Evolutionary conservation across 2,797 vertebrate species (phyloP), one percentile per base, ranked within the genome.

Genomic region (Scarus forsteni): DNA sequence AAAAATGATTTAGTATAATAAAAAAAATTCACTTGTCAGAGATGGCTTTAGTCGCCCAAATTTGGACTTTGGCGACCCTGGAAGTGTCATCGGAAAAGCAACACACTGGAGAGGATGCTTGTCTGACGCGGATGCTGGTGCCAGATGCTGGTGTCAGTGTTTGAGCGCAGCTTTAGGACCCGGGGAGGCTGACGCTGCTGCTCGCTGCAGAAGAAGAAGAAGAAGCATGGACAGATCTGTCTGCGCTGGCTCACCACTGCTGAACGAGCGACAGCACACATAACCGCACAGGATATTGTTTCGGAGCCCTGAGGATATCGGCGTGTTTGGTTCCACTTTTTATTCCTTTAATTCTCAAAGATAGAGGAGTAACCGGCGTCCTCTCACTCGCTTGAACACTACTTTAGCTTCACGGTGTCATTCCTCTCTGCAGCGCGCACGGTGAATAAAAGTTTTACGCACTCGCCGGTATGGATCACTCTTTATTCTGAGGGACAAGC

Each of bases 151-250:
- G 38, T 64, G 73, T 60, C 55, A 57, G 72, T 58, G 66, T 70
- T 73, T 70, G 0, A 76, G 85, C 88, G 79, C 85, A 94, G 95
- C 96, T 94, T 94, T 94, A 96, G 96, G 96, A 97, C 96, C 96
- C 88, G 73, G 96, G 89, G 94, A 90, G 79, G 75, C 74, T 84
- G 87, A 71, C 65, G 75, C 77, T 10, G 79, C 86, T 83, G 84
- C 73, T 84, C 73, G 59, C 82, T 85, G 88, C 84, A 84, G 81
- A 77, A 90, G 85, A 80, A 88, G 79, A 84, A 86, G 81, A 77
- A 90, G 85, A 80, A 88, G 79, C 85, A 86, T 89, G 90, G 88
- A 71, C 84, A 74, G 83, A 92, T 95, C 89, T 94, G 95, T 93
- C 86, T 93, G 94, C 95, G 58, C 88, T 92, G 94, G 91, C 91